Conservation (phyloP, 2,797 vertebrate species). For the Hirundo rustica region DNA sequence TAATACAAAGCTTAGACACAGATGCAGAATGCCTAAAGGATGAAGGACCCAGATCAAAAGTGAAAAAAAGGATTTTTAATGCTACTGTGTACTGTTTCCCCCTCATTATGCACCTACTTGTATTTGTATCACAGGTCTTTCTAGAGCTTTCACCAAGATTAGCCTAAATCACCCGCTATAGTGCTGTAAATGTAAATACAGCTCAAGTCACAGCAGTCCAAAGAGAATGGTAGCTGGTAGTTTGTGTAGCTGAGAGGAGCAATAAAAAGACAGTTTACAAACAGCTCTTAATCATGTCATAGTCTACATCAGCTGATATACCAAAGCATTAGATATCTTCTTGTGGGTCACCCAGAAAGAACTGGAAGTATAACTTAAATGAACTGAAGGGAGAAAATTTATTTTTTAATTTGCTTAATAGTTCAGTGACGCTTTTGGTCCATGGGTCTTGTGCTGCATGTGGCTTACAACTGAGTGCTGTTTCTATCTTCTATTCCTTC, state of each 20-base stretch:
- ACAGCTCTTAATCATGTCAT: neutral
- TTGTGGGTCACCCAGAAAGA: neutral
- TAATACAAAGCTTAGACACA: neutral
- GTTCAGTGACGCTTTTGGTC: neutral
- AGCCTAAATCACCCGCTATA: neutral
- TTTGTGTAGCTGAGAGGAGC: neutral
- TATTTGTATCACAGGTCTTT: neutral
- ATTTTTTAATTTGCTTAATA: neutral
- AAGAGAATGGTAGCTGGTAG: neutral
- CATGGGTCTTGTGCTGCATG: neutral
- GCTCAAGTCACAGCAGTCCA: neutral
- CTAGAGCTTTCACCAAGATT: neutral
- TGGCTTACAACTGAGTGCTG: neutral
- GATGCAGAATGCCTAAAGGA: neutral
- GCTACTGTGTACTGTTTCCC: neutral
- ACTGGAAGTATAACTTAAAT: neutral
- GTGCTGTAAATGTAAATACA: neutral
- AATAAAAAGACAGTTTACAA: neutral
- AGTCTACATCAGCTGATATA: neutral
- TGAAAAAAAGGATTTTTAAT: neutral
- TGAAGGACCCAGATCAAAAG: neutral
- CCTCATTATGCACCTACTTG: neutral
- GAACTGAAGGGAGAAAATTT: neutral
- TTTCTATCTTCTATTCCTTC: neutral
- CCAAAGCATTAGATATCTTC: neutral